These are phyloP conservation scores for Vulpes lagopus DNA, from an alignment of 2,113 vertebrate genomes.

Conservation along the genomic window DNA sequence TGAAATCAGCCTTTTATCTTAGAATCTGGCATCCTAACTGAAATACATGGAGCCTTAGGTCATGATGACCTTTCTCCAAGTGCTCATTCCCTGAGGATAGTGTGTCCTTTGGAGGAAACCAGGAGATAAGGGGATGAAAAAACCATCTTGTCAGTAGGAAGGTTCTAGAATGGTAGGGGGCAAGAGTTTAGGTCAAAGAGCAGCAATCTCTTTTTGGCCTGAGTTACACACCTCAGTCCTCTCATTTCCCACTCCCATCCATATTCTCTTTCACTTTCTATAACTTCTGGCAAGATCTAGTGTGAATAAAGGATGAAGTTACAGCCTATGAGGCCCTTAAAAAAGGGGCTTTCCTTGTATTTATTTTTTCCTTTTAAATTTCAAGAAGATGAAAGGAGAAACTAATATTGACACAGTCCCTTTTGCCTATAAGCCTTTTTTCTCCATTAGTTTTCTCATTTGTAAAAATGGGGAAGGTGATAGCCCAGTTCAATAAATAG, in stretches of 20 bases:
- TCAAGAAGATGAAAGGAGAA: not conserved
- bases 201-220: not conserved
- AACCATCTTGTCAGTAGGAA: not conserved
- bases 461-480: not conserved
- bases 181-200: not conserved
- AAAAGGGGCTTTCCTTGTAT: not conserved
- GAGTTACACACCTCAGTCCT: not conserved
- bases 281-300: not conserved
- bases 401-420: not conserved
- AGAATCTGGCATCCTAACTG: not conserved
- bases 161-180: not conserved
- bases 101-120: not conserved
- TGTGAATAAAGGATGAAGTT: conserved; percentile 41
- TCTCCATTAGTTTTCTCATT: not conserved
- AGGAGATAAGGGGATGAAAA: not conserved
- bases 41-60: not conserved
- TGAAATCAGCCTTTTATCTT: not conserved
- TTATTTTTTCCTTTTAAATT: conserved; percentile 46
- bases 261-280: not conserved
- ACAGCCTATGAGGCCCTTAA: not conserved
- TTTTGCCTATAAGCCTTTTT: not conserved
- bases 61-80: not conserved
- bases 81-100: not conserved
- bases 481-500: not conserved
- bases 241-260: not conserved